Percentiles rank a stretch among this genome's conserved stretches.
Conservation (phyloP, 2,797 vertebrate genomes). For the Mormyrops attenuatus region DNA sequence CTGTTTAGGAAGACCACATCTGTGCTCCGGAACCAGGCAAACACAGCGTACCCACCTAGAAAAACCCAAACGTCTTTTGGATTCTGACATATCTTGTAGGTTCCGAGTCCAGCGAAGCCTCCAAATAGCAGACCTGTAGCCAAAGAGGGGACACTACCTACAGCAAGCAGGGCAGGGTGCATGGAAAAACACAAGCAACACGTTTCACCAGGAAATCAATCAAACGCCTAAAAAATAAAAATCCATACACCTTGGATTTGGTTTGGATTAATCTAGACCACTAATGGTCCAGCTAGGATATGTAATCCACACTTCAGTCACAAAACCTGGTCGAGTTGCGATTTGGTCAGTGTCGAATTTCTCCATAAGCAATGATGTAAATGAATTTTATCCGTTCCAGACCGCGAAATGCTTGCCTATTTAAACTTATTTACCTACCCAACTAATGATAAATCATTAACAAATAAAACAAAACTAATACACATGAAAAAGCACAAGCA, state of each 20-base stretch:
- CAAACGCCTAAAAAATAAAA: background rate
- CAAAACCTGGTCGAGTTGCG: background rate
- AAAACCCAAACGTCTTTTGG: slow-evolving; percentile 78
- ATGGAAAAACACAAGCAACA: background rate
- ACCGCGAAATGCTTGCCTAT: background rate
- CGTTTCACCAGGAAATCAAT: background rate
- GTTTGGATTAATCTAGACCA: background rate
- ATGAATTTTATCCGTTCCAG: background rate
- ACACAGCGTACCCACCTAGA: slow-evolving; percentile 64
- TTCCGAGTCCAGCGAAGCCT: slow-evolving; percentile 71
- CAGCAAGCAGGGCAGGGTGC: slow-evolving; percentile 5
- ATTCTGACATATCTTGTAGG: slow-evolving; percentile 76
- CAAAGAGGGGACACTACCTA: slow-evolving; percentile 80
- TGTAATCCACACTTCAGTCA: background rate
- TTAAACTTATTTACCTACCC: background rate
- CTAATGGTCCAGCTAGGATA: background rate
- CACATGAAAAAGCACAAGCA: background rate
- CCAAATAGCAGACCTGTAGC: slow-evolving; percentile 81
- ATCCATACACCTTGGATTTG: background rate
- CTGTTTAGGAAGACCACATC: background rate
- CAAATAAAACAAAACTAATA: background rate
- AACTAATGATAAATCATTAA: background rate
- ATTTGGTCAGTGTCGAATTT: background rate
- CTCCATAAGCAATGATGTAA: background rate
- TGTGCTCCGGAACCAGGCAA: background rate